Conservation (phyloP, 2,113 vertebrate genomes). For the Aphelocoma coerulescens region DNA sequence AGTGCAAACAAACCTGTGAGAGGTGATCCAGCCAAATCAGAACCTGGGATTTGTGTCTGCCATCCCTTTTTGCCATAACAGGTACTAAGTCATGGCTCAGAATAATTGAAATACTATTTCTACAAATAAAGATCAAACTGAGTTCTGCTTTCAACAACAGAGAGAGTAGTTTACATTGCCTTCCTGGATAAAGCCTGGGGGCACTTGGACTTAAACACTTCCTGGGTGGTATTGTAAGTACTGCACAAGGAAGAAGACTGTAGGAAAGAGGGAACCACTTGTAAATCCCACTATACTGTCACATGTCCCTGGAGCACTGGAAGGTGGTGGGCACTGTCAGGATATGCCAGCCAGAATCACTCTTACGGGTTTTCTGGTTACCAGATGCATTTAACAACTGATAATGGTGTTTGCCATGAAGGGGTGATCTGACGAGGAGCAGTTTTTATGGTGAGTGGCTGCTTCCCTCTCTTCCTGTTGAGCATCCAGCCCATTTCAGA, state of each 20-base stretch:
- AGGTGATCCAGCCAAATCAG: not conserved
- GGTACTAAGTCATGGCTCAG: not conserved
- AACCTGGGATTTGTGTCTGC: not conserved
- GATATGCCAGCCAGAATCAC: not conserved
- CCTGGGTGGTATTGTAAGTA: not conserved
- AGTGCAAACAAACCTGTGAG: not conserved
- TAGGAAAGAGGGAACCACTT: not conserved
- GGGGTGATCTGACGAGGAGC: not conserved
- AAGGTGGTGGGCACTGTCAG: not conserved
- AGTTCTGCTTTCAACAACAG: not conserved
- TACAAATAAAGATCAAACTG: not conserved
- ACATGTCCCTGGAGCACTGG: not conserved
- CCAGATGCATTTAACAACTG: not conserved
- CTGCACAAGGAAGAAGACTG: not conserved
- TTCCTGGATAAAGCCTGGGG: not conserved
- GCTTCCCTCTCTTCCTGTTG: rapidly evolving
- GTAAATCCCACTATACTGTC: not conserved
- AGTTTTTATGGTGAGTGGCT: not conserved
- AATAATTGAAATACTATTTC: not conserved
- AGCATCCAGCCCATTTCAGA: not conserved
- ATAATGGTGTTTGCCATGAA: not conserved
- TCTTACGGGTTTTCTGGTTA: not conserved
- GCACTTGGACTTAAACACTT: not conserved
- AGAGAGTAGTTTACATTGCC: not conserved
- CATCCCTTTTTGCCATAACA: not conserved